phyloP scores from a whole-genome alignment of 2,888 invertebrate genomes.

The Harpalus rubripes region DNA sequence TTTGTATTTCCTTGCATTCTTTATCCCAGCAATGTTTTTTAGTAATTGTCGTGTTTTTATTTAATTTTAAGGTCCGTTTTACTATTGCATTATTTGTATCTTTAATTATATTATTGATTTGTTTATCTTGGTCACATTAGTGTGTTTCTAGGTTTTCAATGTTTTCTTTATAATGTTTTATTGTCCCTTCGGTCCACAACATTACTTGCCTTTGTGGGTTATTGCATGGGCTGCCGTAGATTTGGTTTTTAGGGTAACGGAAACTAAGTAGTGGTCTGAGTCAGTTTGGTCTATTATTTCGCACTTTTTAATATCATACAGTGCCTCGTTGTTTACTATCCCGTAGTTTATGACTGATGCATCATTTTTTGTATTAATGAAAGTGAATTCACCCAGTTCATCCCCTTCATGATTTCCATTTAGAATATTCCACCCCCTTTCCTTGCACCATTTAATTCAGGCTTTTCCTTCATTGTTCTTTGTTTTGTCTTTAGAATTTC shows the following conservation, averaged over 20 bases:
- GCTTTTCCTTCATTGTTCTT: no score
- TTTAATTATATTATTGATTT: not conserved
- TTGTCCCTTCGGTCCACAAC: slow-evolving; percentile 3
- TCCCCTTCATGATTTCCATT: no score
- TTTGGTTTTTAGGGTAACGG: not conserved
- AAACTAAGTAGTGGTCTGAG: slow-evolving; percentile 3
- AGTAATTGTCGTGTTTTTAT: not conserved
- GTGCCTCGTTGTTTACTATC: no score
- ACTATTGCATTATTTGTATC: slow-evolving; percentile 10
- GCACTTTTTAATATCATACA: not conserved
- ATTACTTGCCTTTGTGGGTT: not conserved
- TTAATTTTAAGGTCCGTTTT: not conserved
- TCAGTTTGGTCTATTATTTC: slow-evolving; percentile 12
- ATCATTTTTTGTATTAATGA: no score
- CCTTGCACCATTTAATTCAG: no score
- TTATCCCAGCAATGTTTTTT: slow-evolving; percentile 14
- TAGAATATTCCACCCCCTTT: no score
- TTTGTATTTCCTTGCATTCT: slow-evolving; percentile 11
- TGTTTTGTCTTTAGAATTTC: no score
- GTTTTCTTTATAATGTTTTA: slow-evolving; percentile 16
- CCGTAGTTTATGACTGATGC: no score
- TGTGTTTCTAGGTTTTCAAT: not conserved
- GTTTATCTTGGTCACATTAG: not conserved
- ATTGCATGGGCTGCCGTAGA: not conserved
- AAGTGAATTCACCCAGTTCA: no score